Conservation (phyloP, 2,113 vertebrate species). For the Columba janthina region DNA sequence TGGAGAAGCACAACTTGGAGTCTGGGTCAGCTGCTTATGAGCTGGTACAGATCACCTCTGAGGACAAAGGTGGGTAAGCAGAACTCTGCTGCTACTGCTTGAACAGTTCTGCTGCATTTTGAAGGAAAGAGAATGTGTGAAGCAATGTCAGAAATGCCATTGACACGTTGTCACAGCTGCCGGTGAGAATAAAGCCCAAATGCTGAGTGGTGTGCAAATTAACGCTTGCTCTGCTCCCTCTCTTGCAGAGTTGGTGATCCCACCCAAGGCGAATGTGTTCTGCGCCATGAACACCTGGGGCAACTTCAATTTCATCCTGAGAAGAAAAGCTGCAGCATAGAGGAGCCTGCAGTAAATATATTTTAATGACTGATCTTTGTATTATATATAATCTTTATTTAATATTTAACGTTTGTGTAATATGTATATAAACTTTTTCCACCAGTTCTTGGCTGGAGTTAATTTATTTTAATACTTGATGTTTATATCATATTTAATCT, state of each 20-base stretch:
- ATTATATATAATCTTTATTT: too few species aligned
- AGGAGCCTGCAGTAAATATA: too few species aligned
- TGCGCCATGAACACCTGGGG: conserved; percentile 94
- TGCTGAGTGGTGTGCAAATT: background rate
- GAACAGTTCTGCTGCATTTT: too few species aligned
- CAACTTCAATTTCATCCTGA: conserved; percentile 91
- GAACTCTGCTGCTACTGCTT: background rate
- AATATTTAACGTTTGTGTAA: too few species aligned
- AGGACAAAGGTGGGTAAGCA: conserved; percentile 84
- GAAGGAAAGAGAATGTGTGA: too few species aligned
- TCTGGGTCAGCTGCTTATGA: conserved; percentile 82
- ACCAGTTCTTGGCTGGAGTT: too few species aligned
- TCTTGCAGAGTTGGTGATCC: conserved; percentile 88
- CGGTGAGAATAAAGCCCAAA: background rate
- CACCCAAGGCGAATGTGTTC: conserved; percentile 90
- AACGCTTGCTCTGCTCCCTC: background rate
- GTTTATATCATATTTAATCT: too few species aligned
- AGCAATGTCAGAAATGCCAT: too few species aligned
- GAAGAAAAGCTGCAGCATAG: conserved; percentile 69
- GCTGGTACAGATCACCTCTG: conserved; percentile 91
- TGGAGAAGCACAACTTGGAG: conserved; percentile 92
- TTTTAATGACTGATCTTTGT: too few species aligned
- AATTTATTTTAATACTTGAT: too few species aligned
- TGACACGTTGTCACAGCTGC: too few species aligned
- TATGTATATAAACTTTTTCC: too few species aligned